Evolutionary conservation across 30 jellyfish, hydroid and myxozoan genomes (phyloP).

Genomic region (Aurelia aurita): DNA sequence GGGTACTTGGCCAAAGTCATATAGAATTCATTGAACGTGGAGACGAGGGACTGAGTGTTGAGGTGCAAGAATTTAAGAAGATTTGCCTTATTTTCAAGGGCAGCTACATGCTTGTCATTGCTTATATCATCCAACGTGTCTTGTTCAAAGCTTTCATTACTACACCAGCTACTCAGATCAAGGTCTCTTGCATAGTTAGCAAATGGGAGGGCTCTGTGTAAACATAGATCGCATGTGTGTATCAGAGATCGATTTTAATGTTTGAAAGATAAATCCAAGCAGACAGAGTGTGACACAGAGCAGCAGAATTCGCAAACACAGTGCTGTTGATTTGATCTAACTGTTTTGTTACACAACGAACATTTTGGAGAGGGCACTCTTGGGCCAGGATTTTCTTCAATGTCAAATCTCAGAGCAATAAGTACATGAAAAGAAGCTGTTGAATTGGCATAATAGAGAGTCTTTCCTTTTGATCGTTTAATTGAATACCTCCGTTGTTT

Average conservation of each 20-base stretch:
- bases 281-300: background rate
- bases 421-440: constrained; percentile 5
- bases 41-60: constrained; percentile 4
- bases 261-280: background rate
- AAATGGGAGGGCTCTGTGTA: constrained; percentile 4
- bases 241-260: constrained; percentile 1
- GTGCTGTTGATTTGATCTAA: constrained; percentile 3
- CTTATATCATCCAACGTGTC: constrained; percentile 4
- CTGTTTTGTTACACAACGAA: constrained; percentile 22
- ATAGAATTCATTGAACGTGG: too few relatives aligned
- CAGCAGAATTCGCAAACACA: background rate
- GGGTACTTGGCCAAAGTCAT: background rate
- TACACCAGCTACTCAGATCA: background rate
- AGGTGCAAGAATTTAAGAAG: constrained; percentile 6
- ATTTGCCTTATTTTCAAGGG: too few relatives aligned
- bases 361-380: background rate
- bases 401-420: background rate
- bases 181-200: constrained; percentile 4
- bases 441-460: constrained; percentile 14
- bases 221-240: background rate
- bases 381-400: constrained; percentile 46
- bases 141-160: constrained; percentile 4
- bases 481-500: constrained; percentile 19
- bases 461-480: background rate
- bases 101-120: background rate